A percentile compares a stretch with the other conserved stretches of the same genome.
These are phyloP conservation scores for Sturmia bella DNA, from an alignment of 2,888 invertebrate genomes.

Conservation along the genomic window DNA sequence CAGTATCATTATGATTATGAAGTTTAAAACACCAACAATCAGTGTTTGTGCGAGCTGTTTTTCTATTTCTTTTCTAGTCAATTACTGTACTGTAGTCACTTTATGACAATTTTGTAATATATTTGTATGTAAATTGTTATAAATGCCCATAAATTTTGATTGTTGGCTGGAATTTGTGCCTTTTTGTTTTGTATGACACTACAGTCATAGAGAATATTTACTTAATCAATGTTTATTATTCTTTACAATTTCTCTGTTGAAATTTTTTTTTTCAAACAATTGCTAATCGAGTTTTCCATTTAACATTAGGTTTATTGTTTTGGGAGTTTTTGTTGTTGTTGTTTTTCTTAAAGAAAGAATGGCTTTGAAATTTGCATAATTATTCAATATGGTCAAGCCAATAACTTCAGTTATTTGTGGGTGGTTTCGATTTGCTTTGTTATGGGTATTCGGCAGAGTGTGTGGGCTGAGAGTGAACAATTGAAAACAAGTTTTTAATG, in stretches of 20 bases:
- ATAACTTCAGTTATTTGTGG: conserved; percentile 35
- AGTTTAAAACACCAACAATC: conserved; percentile 7
- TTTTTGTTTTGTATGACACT: not conserved
- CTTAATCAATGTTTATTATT: conserved; percentile 33
- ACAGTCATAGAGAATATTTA: conserved; percentile 17
- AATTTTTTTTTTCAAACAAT: not conserved
- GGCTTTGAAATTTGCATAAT: conserved; percentile 55
- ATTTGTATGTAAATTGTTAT: conserved; percentile 28
- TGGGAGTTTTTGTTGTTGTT: not conserved
- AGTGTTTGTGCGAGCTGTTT: not conserved
- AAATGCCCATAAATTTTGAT: conserved; percentile 51
- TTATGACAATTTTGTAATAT: not conserved
- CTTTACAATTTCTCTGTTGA: conserved; percentile 11
- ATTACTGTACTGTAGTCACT: conserved; percentile 7
- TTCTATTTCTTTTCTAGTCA: not conserved
- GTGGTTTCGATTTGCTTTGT: conserved; percentile 26
- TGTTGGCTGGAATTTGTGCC: conserved; percentile 20
- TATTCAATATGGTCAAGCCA: conserved; percentile 30
- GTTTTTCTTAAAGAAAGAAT: not conserved
- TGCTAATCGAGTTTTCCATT: conserved; percentile 22
- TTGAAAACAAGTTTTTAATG: conserved; percentile 8
- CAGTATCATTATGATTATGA: conserved; percentile 17
- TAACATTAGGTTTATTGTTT: too few species aligned
- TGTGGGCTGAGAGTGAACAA: not conserved
- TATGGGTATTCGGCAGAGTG: not conserved